Evolutionary conservation across 2,113 vertebrate species (phyloP), one percentile per base, ranked within the genome.

Genomic region (Sphaerodactylus townsendi): DNA sequence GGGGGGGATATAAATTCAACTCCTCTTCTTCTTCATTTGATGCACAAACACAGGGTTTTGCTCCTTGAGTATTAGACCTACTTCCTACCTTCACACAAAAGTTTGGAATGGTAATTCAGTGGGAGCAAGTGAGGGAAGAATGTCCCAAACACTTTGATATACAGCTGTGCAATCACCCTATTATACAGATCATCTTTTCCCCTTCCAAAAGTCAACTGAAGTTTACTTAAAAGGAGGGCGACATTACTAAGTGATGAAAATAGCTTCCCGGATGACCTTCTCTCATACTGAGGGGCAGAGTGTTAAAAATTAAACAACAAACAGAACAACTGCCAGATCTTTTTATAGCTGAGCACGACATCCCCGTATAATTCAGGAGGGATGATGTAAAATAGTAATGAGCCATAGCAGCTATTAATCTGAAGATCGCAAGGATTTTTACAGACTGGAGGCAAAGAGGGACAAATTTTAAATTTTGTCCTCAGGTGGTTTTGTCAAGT

Each of bases 231-330:
- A 90, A 92, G 15, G 14, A 68, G 79, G 86, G 33, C 92, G 90
- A 41, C 71, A 2, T 9, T 33, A 73, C n/a, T 85, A 41, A 6
- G n/a, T 2, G 8, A 84, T 0, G 0, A 76, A 87, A 77, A 78
- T 2, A 84, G 21, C 72, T 86, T 14, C 68, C 77, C 48, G 37
- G 50, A 23, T 50, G 75, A 90, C 89, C 92, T 93, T 92, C 77
- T 59, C 74, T 82, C 88, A 41, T 6, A 50, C 50, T 68, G 15
- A 83, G 87, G n/a, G n/a, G 66, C 73, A 90, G 88, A 83, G 85
- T 83, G 83, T 65, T 89, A 84, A 92, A 93, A 86, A 92, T 88
- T 78, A 73, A 90, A 41, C 46, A 65, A 73, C 84, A 65, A 72
- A 85, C 65, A 33, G 53, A 85, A 77, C 41, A 86, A 44, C 62